These are phyloP conservation scores for Laupala kohalensis DNA, from an alignment of 1,140 invertebrate species.

Conservation along the genomic window DNA sequence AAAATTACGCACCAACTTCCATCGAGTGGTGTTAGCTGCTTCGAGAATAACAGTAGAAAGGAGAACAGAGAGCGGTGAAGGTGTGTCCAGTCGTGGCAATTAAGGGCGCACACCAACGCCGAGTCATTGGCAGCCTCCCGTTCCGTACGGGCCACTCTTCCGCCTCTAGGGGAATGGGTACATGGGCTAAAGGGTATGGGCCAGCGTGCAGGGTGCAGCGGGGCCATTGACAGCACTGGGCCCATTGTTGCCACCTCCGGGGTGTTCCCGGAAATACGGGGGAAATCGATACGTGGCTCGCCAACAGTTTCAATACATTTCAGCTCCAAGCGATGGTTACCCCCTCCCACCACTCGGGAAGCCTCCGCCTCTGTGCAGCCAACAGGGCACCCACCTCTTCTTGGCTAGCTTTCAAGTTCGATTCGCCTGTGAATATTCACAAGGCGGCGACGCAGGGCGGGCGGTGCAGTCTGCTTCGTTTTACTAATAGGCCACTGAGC, in stretches of 20 bases:
- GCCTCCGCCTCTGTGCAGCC: neutral
- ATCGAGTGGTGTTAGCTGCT: too few relatives aligned
- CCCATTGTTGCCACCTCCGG: neutral
- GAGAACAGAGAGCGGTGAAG: too few relatives aligned
- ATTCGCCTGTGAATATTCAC: neutral
- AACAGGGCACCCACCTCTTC: neutral
- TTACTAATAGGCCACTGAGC: neutral
- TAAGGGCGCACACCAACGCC: too few relatives aligned
- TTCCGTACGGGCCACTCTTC: too few relatives aligned
- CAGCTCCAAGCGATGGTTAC: neutral
- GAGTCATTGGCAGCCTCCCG: too few relatives aligned
- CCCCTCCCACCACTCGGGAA: too few relatives aligned
- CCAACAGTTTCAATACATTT: neutral
- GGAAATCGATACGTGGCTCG: neutral
- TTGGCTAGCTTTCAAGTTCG: neutral
- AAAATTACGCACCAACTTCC: too few relatives aligned
- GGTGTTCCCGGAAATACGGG: neutral
- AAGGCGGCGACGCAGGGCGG: neutral
- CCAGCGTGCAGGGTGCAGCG: too few relatives aligned
- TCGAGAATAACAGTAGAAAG: too few relatives aligned
- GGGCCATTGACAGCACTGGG: neutral
- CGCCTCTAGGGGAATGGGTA: too few relatives aligned
- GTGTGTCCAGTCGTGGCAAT: too few relatives aligned
- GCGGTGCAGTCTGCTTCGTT: neutral
- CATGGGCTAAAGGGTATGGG: too few relatives aligned